phyloP scores from a whole-genome alignment of 1,140 invertebrate species.

The Euborellia annulipes region DNA sequence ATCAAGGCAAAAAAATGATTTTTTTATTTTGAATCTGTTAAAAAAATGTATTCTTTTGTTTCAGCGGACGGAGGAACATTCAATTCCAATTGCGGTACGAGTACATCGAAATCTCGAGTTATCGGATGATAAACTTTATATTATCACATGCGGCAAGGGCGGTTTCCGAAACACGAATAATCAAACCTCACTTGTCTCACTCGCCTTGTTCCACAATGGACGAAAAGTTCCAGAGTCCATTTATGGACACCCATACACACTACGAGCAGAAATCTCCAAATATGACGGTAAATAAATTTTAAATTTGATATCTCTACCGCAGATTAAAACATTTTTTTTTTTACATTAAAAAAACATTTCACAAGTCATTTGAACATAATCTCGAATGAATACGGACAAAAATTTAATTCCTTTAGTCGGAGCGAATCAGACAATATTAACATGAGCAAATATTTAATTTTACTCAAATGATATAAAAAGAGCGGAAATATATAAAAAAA shows the following conservation, averaged over 20 bases:
- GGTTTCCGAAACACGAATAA: slow-evolving; percentile 64
- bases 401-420: no score
- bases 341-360: slow-evolving; percentile 1
- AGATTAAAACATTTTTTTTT: slow-evolving; percentile 5
- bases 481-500: no score
- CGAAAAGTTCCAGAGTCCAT: slow-evolving; percentile 54
- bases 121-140: slow-evolving; percentile 84
- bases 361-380: no score
- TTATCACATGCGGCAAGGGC: slow-evolving; percentile 81
- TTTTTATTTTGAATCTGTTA: no score
- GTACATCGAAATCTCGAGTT: slow-evolving; percentile 80
- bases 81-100: slow-evolving; percentile 72
- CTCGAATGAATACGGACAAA: no score
- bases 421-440: no score
- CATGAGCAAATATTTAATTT: no score
- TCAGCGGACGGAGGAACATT: slow-evolving; percentile 70
- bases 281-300: slow-evolving; percentile 35
- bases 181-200: slow-evolving; percentile 59
- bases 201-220: slow-evolving; percentile 48
- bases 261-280: slow-evolving; percentile 44
- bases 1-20: no score
- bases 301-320: slow-evolving; percentile 13
- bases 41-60: no score
- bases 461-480: no score
- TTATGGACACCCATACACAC: slow-evolving; percentile 56